Conservation (phyloP, 2,797 vertebrate species). For the Lophius americanus region DNA sequence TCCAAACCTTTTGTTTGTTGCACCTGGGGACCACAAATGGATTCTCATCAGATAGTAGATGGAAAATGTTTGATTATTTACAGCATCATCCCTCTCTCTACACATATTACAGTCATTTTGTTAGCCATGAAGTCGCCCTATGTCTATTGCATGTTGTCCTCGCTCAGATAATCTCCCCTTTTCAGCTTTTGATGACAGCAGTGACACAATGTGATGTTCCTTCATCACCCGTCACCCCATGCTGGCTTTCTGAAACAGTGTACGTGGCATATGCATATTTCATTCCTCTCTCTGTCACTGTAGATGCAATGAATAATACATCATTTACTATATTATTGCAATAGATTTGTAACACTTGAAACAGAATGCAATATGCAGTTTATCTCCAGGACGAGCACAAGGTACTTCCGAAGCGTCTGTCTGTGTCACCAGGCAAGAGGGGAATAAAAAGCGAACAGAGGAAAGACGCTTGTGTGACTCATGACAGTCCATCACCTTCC, state of each 20-base stretch:
- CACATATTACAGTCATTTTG: conserved; percentile 53
- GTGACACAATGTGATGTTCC: conserved; percentile 54
- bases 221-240: conserved; percentile 53
- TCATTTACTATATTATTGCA: conserved; percentile 82
- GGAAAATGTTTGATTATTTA: conserved; percentile 79
- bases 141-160: conserved; percentile 52
- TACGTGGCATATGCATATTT: conserved; percentile 65
- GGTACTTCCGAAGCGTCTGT: conserved; percentile 68
- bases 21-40: conserved; percentile 80
- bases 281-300: conserved; percentile 47
- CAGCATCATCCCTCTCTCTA: conserved; percentile 55
- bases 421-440: conserved; percentile 59
- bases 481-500: conserved; percentile 75
- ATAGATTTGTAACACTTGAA: conserved; percentile 82
- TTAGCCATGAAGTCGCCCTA: conserved; percentile 54
- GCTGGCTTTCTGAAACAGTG: conserved; percentile 55
- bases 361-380: conserved; percentile 79
- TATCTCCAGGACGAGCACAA: conserved; percentile 69
- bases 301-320: conserved; percentile 78
- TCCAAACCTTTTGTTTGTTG: conserved; percentile 77
- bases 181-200: conserved; percentile 57
- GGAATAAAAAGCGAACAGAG: conserved; percentile 58
- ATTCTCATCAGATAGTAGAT: conserved; percentile 76
- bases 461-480: conserved; percentile 69
- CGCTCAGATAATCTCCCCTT: conserved; percentile 50